These are phyloP conservation scores for Drosophila ambigua DNA, from an alignment of 1,140 invertebrate genomes.

Conservation along the genomic window DNA sequence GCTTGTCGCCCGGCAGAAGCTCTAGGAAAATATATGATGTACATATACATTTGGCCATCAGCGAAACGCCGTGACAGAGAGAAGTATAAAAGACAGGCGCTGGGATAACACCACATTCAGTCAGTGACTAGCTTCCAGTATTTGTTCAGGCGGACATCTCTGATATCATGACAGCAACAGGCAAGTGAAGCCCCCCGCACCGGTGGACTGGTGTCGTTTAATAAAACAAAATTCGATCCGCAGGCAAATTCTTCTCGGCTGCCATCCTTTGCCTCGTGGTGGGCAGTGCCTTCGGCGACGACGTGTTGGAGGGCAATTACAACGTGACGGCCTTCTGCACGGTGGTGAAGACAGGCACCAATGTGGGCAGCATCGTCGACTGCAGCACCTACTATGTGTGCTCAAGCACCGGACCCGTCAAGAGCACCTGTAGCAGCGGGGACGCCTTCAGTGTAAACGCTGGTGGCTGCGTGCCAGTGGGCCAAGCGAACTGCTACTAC, in stretches of 20 bases:
- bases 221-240: neutral
- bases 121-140: neutral
- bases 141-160: no score
- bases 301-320: constrained; percentile 55
- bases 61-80: neutral
- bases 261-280: constrained; percentile 48
- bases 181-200: constrained; percentile 32
- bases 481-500: constrained; percentile 44
- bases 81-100: constrained; percentile 34
- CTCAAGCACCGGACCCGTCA: constrained; percentile 25
- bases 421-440: constrained; percentile 14
- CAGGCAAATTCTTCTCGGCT: constrained; percentile 49
- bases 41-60: neutral
- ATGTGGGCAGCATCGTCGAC: constrained; percentile 47
- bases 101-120: constrained; percentile 3
- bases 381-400: constrained; percentile 60
- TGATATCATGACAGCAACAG: constrained; percentile 14
- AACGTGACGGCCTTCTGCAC: constrained; percentile 62
- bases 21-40: constrained; percentile 9
- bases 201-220: neutral
- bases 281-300: constrained; percentile 30
- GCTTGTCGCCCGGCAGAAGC: neutral
- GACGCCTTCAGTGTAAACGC: constrained; percentile 46
- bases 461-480: constrained; percentile 22
- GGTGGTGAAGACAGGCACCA: constrained; percentile 24